Evolutionary conservation across 2,113 vertebrate genomes (phyloP).

Genomic region (Oophaga pumilio): DNA sequence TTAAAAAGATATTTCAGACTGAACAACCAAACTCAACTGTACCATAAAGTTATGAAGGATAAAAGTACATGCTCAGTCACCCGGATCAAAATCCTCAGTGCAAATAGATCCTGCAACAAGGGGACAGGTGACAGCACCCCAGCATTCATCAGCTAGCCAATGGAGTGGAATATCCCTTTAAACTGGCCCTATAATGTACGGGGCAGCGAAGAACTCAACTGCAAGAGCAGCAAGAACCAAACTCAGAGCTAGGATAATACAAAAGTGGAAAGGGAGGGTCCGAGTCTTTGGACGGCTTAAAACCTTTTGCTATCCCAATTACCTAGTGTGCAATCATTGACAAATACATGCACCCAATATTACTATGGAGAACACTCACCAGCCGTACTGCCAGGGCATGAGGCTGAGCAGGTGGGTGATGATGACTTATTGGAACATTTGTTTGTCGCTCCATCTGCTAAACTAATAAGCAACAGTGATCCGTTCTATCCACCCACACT

Average conservation of each 20-base stretch:
- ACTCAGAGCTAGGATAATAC: not conserved
- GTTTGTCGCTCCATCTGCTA: conserved; percentile 59
- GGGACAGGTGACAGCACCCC: too few species aligned
- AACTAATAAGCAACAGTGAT: conserved; percentile 44
- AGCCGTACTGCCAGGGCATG: conserved; percentile 7
- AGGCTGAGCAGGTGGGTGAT: conserved; percentile 54
- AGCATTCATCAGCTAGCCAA: too few species aligned
- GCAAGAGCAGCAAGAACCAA: too few species aligned
- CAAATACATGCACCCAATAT: not conserved
- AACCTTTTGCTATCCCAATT: not conserved
- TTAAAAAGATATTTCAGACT: too few species aligned
- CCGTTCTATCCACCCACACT: conserved; percentile 37
- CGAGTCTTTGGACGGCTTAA: not conserved
- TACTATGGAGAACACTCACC: not conserved
- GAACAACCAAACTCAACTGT: too few species aligned
- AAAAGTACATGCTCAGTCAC: too few species aligned
- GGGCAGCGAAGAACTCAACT: too few species aligned
- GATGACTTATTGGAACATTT: conserved; percentile 51
- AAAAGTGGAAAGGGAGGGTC: not conserved
- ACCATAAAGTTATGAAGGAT: too few species aligned
- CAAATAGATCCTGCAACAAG: too few species aligned
- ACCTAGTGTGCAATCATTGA: not conserved
- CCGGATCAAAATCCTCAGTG: too few species aligned
- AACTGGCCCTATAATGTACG: too few species aligned
- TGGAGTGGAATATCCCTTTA: too few species aligned